These are phyloP conservation scores for Micromussa lordhowensis DNA, from an alignment of 92 coral and sea anemone genomes.

Conservation along the genomic window DNA sequence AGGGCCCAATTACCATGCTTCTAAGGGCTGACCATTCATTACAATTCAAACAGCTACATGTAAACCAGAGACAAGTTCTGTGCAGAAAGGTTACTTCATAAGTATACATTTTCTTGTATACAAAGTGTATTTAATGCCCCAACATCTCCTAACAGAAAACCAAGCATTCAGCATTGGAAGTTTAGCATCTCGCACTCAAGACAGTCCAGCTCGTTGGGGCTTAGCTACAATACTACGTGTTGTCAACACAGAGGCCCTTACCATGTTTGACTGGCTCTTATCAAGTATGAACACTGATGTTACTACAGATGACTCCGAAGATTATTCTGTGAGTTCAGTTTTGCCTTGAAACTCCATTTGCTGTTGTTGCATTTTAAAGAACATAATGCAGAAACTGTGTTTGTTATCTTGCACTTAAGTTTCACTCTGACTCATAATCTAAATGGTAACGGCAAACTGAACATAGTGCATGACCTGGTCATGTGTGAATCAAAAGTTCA, in stretches of 20 bases:
- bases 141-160: constrained; percentile 35
- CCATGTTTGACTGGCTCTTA: constrained; percentile 68
- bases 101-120: neutral
- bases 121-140: neutral
- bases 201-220: constrained; percentile 84
- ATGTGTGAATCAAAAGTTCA: no score
- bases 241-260: constrained; percentile 56
- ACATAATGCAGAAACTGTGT: neutral
- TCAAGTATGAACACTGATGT: constrained; percentile 52
- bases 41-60: no score
- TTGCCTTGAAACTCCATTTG: no score
- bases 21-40: no score
- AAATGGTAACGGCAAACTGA: no score
- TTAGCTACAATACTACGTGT: constrained; percentile 61
- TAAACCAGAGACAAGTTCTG: neutral
- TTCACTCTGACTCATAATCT: neutral
- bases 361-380: no score
- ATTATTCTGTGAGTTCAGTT: constrained; percentile 53
- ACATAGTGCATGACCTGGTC: no score
- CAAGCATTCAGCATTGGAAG: constrained; percentile 65
- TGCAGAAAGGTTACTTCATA: neutral
- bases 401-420: neutral
- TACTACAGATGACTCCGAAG: constrained; percentile 26
- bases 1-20: no score
- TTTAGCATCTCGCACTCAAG: constrained; percentile 69